Evolutionary conservation across 2,888 invertebrate species (phyloP), one percentile per base, ranked within the genome.

Genomic region (Eupelmus urozonus): DNA sequence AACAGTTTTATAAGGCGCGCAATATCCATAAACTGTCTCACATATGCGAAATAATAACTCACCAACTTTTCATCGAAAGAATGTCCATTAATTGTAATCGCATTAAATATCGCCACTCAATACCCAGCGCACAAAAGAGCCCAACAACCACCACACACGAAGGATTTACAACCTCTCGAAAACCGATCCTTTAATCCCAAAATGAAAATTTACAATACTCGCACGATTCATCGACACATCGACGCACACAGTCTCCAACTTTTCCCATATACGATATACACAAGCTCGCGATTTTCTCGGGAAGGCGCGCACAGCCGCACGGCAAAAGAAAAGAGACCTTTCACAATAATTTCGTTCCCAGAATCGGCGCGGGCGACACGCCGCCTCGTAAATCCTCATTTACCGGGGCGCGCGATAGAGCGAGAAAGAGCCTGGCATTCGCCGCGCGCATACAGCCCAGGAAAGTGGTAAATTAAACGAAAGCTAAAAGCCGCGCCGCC

Each of bases 391-490:
- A 79, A 79, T 79, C 69, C 76, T 76, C 76, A 73, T 79, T 79
- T 79, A 51, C 55, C n/a, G n/a, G n/a, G n/a, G n/a, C 51, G 27
- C 18, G n/a, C 78, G 67, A 70, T 75, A 59, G 70, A 69, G 27
- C n/a, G n/a, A n/a, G n/a, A n/a, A n/a, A 49, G 49, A 49, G 11
- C 13, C 9, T 34, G 34, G 3, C 9, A 34, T 9, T 34, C 34
- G 5, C 9, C 34, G 34, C 27, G 40, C 29, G 25, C n/a, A 40
- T 20, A 53, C 1, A 18, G 4, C 5, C 2, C 18, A 78, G 55
- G 79, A 79, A 79, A 79, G 79, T 79, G 76, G 76, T 73, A 69
- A 79, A 76, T 79, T 79, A 69, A 79, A 72, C 79, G 75, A 78
- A 74, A 78, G 78, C 59, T 53, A 62, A 76, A 55, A 57, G 72